phyloP scores from a whole-genome alignment of 35 echinoderm and acorn worm genomes.

The Anneissia japonica region DNA sequence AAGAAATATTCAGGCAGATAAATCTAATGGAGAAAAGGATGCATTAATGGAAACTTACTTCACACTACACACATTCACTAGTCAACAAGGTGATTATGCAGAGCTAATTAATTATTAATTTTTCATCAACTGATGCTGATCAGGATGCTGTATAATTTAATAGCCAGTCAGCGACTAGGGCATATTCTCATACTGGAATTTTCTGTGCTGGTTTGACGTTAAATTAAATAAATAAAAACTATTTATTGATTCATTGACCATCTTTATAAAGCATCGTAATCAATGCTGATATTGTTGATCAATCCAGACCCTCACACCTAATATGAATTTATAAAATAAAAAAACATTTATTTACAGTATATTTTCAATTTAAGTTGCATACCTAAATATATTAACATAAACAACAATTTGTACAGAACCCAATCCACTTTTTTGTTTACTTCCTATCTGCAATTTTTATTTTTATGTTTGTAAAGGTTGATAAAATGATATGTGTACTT shows the following conservation, averaged over 20 bases:
- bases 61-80: conserved; percentile 20
- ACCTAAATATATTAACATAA: neutral
- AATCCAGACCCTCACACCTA: no score
- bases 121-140: neutral
- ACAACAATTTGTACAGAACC: neutral
- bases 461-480: no score
- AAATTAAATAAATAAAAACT: neutral
- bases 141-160: neutral
- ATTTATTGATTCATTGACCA: neutral
- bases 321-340: no score
- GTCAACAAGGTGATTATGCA: neutral
- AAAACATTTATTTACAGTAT: no score
- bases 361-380: neutral
- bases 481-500: no score
- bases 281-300: no score
- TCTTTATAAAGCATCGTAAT: no score
- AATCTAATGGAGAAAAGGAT: conserved; percentile 22
- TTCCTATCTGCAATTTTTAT: no score
- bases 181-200: neutral
- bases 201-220: neutral
- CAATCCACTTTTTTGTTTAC: no score
- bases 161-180: neutral
- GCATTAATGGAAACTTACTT: conserved; percentile 62
- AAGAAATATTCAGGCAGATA: conserved; percentile 1
- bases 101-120: neutral